These are phyloP conservation scores for Stenopsyche tienmushanensis DNA, from an alignment of 1,140 invertebrate species.

Conservation along the genomic window DNA sequence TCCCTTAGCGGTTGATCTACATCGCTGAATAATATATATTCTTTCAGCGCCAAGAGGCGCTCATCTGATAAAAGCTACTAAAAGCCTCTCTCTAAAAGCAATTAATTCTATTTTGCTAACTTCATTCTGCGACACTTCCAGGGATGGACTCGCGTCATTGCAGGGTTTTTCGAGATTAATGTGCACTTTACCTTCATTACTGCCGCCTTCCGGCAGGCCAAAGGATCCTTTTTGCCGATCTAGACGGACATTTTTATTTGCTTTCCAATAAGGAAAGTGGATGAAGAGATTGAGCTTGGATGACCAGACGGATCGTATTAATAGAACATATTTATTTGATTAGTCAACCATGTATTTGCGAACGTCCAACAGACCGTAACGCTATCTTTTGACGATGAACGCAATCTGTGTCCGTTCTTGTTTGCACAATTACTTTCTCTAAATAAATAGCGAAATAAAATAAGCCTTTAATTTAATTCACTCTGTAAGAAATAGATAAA, in stretches of 20 bases:
- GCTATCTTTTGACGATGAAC: no score
- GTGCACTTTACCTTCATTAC: constrained; percentile 26
- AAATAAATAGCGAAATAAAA: no score
- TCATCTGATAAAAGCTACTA: constrained; percentile 57
- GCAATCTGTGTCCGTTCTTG: no score
- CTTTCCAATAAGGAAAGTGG: background rate
- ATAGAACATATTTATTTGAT: background rate
- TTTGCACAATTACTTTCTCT: no score
- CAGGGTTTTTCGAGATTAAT: constrained; percentile 1
- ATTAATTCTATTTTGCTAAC: constrained; percentile 58
- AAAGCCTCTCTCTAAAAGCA: constrained; percentile 58
- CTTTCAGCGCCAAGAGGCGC: constrained; percentile 41
- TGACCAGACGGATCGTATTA: background rate
- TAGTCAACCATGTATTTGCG: background rate
- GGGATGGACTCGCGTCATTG: constrained; percentile 2
- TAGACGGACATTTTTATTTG: no score
- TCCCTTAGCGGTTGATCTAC: no score
- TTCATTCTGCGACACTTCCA: constrained; percentile 47
- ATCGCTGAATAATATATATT: constrained; percentile 38
- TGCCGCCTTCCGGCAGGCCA: background rate
- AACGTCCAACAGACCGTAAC: background rate
- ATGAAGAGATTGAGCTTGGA: background rate
- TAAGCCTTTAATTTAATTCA: no score
- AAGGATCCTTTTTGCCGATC: no score
- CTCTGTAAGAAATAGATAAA: no score